Evolutionary conservation across 2,113 vertebrate genomes (phyloP).

Genomic region (Oncorhynchus kisutch): DNA sequence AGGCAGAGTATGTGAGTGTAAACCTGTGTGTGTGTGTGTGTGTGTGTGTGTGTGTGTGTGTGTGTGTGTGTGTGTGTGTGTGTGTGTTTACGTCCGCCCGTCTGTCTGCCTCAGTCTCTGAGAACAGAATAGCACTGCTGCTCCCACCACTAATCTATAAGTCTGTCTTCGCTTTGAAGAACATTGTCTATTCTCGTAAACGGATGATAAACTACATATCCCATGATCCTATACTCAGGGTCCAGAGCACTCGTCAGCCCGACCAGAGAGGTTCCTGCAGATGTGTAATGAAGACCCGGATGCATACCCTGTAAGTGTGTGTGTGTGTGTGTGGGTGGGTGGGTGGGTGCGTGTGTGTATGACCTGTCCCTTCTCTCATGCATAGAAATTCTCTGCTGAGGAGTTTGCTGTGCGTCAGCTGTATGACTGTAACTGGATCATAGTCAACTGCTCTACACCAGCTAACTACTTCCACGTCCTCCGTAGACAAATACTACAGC

Average conservation of each 20-base stretch:
- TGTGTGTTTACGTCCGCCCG: too few species aligned
- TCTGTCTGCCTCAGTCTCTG: too few species aligned
- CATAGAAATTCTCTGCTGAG: slow-evolving; percentile 73
- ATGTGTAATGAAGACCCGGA: slow-evolving; percentile 95
- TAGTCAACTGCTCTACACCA: slow-evolving; percentile 92
- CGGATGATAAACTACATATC: too few species aligned
- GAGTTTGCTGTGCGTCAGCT: slow-evolving; percentile 87
- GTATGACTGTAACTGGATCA: slow-evolving; percentile 93
- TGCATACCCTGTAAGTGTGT: slow-evolving; percentile 82
- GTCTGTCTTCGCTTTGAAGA: too few species aligned
- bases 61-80: too few species aligned
- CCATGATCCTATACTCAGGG: slow-evolving; percentile 69
- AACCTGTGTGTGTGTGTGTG: too few species aligned
- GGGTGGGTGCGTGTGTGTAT: neutral
- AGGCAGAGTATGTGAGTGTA: too few species aligned
- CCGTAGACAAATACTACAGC: slow-evolving; percentile 88
- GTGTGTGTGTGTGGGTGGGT: rapidly evolving
- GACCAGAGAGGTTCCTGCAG: slow-evolving; percentile 90
- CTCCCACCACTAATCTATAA: too few species aligned
- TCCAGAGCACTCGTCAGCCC: slow-evolving; percentile 90
- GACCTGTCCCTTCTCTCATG: neutral
- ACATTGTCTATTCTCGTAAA: too few species aligned
- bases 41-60: too few species aligned
- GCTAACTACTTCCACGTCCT: slow-evolving; percentile 93
- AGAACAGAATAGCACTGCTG: too few species aligned